Evolutionary conservation across 1,140 invertebrate genomes (phyloP), one percentile per base, ranked within the genome.

Genomic region (Dufourea novaeangliae): DNA sequence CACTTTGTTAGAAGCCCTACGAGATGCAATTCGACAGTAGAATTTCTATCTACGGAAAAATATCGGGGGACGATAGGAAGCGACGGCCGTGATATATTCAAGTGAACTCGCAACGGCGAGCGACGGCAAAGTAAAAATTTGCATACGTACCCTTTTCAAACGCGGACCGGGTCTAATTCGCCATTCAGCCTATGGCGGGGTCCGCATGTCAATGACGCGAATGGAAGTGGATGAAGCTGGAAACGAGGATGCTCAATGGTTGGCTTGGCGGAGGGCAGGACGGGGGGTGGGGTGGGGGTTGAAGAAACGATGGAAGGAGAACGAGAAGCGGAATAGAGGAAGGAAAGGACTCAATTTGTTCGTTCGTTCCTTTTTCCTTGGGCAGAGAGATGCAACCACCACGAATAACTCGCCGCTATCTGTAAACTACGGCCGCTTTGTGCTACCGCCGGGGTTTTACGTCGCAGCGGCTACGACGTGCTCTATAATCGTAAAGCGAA

Each of bases 381-480:
- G 74, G 34, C 22, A 39, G 44, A 39, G 44, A 72, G 79, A 84
- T 72, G 70, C 79, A 59, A 66, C 72, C 63, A 80, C 81, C 63
- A 59, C 83, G 80, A 84, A 84, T 84, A 84, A 84, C 80, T 72
- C 76, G 80, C 32, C 72, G 80, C 80, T 82, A 82, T 84, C 83
- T 77, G 77, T 80, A 84, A 80, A 84, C 76, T 79, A 76, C 52
- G 71, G 44, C 66, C 61, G 80, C 80, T 84, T 84, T 84, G 83
- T 82, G 68, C 52, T 64, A 70, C 59, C 74, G 67, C 61, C 37
- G 50, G 54, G 68, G 77, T 73, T 67, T 82, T 79, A 84, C 71
- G 72, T 80, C 75, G 66, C 44, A 44, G 64, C 80, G 44, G 76
- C 76, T 72, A 71, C 78, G 80, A 71, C 78, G 80, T 69, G 79